Evolutionary conservation across 1,140 invertebrate genomes (phyloP).

Genomic region (Drosophila triauraria): DNA sequence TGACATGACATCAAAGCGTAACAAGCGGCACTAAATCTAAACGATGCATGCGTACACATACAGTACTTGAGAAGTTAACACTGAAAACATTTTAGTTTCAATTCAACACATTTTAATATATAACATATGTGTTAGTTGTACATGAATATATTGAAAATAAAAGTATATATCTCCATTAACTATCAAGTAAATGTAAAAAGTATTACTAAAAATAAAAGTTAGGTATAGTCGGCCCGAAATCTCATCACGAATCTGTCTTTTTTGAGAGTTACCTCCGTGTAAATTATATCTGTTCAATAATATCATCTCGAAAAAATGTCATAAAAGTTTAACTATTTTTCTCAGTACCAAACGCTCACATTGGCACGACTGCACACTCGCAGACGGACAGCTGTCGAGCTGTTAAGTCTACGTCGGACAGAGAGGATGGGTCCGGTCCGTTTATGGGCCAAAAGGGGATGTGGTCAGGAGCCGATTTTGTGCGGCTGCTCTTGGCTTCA

Average conservation of each 20-base stretch:
- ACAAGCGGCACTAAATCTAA: conserved; percentile 83
- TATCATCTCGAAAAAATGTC: too few species aligned
- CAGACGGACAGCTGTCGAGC: conserved; percentile 55
- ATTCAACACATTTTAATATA: too few species aligned
- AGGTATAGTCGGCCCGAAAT: not conserved
- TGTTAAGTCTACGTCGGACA: conserved; percentile 71
- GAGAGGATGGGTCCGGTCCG: conserved; percentile 37
- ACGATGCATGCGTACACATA: conserved; percentile 55
- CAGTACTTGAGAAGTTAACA: conserved; percentile 6
- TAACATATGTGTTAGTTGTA: too few species aligned
- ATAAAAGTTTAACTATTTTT: not conserved
- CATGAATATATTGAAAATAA: too few species aligned
- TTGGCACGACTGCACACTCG: conserved; percentile 22
- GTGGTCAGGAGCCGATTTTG: conserved; percentile 50
- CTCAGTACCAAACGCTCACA: conserved; percentile 7
- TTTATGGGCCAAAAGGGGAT: conserved; percentile 30
- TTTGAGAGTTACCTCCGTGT: fast-evolving
- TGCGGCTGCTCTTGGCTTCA: conserved; percentile 46
- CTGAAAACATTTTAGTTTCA: not conserved
- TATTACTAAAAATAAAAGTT: too few species aligned
- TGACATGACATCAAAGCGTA: conserved; percentile 78
- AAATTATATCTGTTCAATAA: too few species aligned
- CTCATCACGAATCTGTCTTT: too few species aligned
- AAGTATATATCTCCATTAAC: too few species aligned
- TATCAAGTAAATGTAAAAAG: too few species aligned